phyloP scores from a whole-genome alignment of 2,888 invertebrate species.

The Orthosia cruda region DNA sequence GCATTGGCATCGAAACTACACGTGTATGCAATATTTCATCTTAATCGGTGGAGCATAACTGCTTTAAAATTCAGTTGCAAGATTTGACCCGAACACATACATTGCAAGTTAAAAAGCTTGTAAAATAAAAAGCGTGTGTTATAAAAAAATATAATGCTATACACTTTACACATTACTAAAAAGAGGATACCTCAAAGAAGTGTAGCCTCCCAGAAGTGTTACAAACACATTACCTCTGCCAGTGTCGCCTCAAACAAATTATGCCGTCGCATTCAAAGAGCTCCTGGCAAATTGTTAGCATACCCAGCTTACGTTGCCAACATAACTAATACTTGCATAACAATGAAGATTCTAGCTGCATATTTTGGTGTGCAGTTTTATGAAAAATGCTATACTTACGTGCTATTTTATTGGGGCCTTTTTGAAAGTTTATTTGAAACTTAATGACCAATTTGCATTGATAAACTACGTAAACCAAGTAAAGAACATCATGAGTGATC shows the following conservation, averaged over 20 bases:
- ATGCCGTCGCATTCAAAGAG: slow-evolving; percentile 52
- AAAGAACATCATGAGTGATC: not conserved
- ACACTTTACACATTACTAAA: too few relatives aligned
- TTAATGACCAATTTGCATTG: not conserved
- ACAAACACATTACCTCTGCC: slow-evolving; percentile 35
- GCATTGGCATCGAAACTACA: too few relatives aligned
- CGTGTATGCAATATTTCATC: too few relatives aligned
- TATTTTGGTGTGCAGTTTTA: slow-evolving; percentile 15
- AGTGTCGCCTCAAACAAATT: slow-evolving; percentile 47
- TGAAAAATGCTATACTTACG: not conserved
- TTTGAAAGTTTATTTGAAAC: not conserved
- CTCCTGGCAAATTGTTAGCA: slow-evolving; percentile 68
- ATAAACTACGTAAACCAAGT: not conserved
- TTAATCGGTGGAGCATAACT: too few relatives aligned
- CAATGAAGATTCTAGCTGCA: slow-evolving; percentile 37
- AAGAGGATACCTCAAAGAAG: slow-evolving; percentile 3
- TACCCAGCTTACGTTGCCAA: slow-evolving; percentile 54
- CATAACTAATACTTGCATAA: slow-evolving; percentile 60
- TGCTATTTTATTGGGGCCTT: not conserved
- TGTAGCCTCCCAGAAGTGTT: slow-evolving; percentile 9
- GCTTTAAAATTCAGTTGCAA: too few relatives aligned
- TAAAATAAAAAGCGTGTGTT: not conserved
- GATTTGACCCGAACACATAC: too few relatives aligned
- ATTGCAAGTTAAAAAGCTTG: too few relatives aligned
- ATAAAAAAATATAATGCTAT: not conserved